Evolutionary conservation across 1,140 invertebrate species (phyloP).

Genomic region (Thaumatotibia leucotreta): DNA sequence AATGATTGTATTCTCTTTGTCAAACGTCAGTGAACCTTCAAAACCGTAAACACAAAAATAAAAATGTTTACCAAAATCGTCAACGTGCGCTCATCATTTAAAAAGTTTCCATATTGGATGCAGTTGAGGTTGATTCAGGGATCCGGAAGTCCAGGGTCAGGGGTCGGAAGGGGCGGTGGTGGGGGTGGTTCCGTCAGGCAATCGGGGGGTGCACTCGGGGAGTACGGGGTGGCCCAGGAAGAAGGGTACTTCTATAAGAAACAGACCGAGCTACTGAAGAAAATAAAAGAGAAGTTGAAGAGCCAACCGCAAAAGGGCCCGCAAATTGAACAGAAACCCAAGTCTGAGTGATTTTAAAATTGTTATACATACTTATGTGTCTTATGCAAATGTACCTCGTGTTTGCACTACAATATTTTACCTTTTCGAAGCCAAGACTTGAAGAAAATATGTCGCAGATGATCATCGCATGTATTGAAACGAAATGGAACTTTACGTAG

Average conservation of each 20-base stretch:
- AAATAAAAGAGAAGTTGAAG: conserved; percentile 47
- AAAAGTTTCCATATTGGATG: not conserved
- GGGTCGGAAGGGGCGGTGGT: conserved; percentile 47
- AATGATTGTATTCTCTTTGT: too few species aligned
- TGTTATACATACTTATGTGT: not conserved
- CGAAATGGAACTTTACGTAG: too few species aligned
- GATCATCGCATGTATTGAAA: too few species aligned
- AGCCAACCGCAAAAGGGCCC: not conserved
- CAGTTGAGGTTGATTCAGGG: not conserved
- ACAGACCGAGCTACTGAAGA: conserved; percentile 46
- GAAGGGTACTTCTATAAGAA: conserved; percentile 55
- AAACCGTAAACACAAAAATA: not conserved
- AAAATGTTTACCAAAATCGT: not conserved
- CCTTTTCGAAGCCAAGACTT: too few species aligned
- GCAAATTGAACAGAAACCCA: not conserved
- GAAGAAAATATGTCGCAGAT: too few species aligned
- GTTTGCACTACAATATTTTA: too few species aligned
- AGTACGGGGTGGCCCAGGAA: conserved; percentile 49
- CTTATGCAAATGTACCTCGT: too few species aligned
- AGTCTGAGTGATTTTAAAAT: not conserved
- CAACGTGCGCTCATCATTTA: not conserved
- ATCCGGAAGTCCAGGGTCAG: conserved; percentile 30
- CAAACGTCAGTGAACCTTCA: not conserved
- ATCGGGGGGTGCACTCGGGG: conserved; percentile 47
- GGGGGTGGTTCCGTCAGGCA: conserved; percentile 44